These are phyloP conservation scores for Sipha flava DNA, from an alignment of 1,140 invertebrate genomes.

Conservation along the genomic window DNA sequence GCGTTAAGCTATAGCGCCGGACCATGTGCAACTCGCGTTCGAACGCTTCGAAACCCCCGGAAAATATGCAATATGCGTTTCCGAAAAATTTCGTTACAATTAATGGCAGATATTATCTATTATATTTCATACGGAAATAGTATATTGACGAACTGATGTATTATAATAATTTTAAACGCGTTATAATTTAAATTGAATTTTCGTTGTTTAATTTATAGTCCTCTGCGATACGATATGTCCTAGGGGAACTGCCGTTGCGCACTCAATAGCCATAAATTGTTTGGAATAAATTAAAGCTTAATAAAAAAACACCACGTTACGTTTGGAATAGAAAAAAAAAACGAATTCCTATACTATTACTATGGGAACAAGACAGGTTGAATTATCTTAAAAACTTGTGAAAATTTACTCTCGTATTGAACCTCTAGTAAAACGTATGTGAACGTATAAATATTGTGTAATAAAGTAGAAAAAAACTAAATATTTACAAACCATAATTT, in stretches of 20 bases:
- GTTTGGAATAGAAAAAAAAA: not conserved
- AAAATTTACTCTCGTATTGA: no score
- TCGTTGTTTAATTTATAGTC: not conserved
- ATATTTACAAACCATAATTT: no score
- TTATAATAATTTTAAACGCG: not conserved
- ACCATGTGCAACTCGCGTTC: no score
- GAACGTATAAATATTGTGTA: no score
- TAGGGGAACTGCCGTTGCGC: not conserved
- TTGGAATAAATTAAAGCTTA: not conserved
- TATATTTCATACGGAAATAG: not conserved
- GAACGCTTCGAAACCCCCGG: no score
- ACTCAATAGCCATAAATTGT: not conserved
- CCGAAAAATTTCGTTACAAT: not conserved
- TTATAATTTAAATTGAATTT: slow-evolving; percentile 1
- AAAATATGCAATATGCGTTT: no score
- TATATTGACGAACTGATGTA: not conserved
- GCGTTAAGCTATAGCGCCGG: no score
- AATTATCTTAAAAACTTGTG: no score
- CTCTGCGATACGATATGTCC: not conserved
- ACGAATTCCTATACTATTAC: not conserved
- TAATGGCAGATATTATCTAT: not conserved
- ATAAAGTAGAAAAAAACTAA: no score
- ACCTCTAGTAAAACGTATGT: no score
- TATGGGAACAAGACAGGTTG: no score
- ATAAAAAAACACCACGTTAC: not conserved